Conservation (phyloP, 2,797 vertebrate genomes). For the Lindbergichthys nudifrons region DNA sequence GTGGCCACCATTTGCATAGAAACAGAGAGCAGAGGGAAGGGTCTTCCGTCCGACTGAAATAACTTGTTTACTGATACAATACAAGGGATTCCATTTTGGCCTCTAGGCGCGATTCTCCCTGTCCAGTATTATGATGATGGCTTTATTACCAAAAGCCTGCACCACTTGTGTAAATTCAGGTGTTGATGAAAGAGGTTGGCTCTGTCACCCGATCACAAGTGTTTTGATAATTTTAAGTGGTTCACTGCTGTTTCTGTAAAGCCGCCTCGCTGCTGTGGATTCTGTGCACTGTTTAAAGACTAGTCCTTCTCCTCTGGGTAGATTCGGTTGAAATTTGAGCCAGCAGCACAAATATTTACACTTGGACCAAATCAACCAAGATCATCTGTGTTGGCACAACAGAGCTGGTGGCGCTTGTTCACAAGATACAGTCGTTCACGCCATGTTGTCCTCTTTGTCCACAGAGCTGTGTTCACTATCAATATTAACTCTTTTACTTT, state of each 20-base stretch:
- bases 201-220: slow-evolving; percentile 59
- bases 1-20: slow-evolving; percentile 84
- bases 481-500: slow-evolving; percentile 55
- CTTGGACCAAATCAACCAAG: slow-evolving; percentile 68
- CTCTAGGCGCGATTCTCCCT: slow-evolving; percentile 32
- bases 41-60: slow-evolving; percentile 75
- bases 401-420: slow-evolving; percentile 65
- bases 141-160: slow-evolving; percentile 15
- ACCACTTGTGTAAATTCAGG: slow-evolving; percentile 29
- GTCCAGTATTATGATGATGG: slow-evolving; percentile 14
- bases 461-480: slow-evolving; percentile 77
- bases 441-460: slow-evolving; percentile 67
- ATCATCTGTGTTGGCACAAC: slow-evolving; percentile 84
- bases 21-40: slow-evolving; percentile 68
- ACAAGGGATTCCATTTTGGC: slow-evolving; percentile 39
- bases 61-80: slow-evolving; percentile 63
- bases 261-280: background rate
- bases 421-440: slow-evolving; percentile 75
- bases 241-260: slow-evolving; percentile 51
- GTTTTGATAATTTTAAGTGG: slow-evolving; percentile 59
- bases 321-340: slow-evolving; percentile 63
- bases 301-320: slow-evolving; percentile 22
- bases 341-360: slow-evolving; percentile 80
- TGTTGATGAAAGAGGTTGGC: slow-evolving; percentile 27
- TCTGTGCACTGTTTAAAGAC: background rate